These are phyloP conservation scores for Andrena fulva DNA, from an alignment of 2,888 invertebrate genomes.

Conservation along the genomic window DNA sequence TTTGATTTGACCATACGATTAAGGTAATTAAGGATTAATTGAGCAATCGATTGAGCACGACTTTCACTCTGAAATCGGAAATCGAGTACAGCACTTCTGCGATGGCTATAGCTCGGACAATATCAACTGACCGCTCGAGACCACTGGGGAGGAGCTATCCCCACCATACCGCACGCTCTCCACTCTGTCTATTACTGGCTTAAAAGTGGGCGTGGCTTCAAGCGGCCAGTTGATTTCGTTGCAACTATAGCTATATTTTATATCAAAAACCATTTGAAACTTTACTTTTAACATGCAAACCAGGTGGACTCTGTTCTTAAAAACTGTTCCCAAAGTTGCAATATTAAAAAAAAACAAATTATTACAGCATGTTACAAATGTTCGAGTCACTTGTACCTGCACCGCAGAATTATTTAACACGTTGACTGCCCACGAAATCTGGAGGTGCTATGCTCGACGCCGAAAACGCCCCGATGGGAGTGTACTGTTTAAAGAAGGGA, in stretches of 20 bases:
- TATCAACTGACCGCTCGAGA: not conserved
- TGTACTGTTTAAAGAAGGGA: too few species aligned
- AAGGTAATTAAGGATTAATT: conserved; percentile 69
- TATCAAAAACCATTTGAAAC: not conserved
- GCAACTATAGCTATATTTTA: not conserved
- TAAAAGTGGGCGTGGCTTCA: not conserved
- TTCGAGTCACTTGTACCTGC: not conserved
- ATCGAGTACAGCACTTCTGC: conserved; percentile 15
- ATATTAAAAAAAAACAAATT: conserved; percentile 3
- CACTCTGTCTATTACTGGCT: not conserved
- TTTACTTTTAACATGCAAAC: not conserved
- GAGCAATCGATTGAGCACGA: conserved; percentile 76
- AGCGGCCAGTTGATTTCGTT: not conserved
- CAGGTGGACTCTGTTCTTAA: not conserved
- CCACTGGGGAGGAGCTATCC: not conserved
- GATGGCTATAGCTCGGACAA: not conserved
- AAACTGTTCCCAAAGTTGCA: not conserved
- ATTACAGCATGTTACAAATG: not conserved
- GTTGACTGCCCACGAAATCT: too few species aligned
- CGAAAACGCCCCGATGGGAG: too few species aligned
- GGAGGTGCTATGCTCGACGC: too few species aligned
- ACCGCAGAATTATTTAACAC: not conserved
- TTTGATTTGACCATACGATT: conserved; percentile 59
- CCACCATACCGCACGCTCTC: not conserved
- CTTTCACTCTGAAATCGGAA: conserved; percentile 37